Evolutionary conservation across 2,888 invertebrate genomes (phyloP).

Genomic region (Andrena praecox): DNA sequence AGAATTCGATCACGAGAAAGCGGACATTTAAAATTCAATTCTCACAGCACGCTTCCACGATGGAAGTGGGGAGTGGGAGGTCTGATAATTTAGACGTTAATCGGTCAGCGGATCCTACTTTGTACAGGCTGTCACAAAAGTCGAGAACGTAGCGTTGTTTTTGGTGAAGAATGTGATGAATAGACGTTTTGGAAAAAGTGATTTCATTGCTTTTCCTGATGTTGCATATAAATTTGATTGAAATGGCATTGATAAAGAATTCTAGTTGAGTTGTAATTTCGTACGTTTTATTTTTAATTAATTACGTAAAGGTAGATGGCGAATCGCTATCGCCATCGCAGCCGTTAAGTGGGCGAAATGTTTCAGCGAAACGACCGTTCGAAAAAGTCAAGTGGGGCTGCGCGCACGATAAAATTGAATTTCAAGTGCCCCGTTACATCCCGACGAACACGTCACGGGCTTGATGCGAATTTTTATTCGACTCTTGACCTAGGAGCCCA

Average conservation of each 20-base stretch:
- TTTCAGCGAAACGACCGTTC: slow-evolving; percentile 38
- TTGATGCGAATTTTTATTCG: slow-evolving; percentile 45
- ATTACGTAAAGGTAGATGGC: too few species aligned
- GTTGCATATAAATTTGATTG: too few species aligned
- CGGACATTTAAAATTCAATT: slow-evolving; percentile 17
- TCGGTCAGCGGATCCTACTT: not conserved
- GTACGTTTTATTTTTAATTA: too few species aligned
- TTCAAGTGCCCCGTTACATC: slow-evolving; percentile 31
- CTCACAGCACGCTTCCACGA: not conserved
- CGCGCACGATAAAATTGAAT: slow-evolving; percentile 44
- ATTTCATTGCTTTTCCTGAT: not conserved
- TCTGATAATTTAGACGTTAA: slow-evolving; percentile 15
- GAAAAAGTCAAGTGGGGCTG: slow-evolving; percentile 22
- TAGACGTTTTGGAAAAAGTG: not conserved
- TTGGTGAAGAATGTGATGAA: not conserved
- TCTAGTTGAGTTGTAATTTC: too few species aligned
- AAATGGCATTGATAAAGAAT: too few species aligned
- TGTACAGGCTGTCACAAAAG: not conserved
- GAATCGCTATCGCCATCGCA: not conserved
- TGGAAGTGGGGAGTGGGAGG: not conserved
- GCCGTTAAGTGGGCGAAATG: not conserved
- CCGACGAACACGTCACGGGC: slow-evolving; percentile 6
- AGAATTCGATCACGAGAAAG: slow-evolving; percentile 19
- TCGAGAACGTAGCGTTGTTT: not conserved
- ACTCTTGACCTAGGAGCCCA: slow-evolving; percentile 35